phyloP scores from a whole-genome alignment of 2,113 vertebrate genomes.

The Gasterosteus nipponicus region DNA sequence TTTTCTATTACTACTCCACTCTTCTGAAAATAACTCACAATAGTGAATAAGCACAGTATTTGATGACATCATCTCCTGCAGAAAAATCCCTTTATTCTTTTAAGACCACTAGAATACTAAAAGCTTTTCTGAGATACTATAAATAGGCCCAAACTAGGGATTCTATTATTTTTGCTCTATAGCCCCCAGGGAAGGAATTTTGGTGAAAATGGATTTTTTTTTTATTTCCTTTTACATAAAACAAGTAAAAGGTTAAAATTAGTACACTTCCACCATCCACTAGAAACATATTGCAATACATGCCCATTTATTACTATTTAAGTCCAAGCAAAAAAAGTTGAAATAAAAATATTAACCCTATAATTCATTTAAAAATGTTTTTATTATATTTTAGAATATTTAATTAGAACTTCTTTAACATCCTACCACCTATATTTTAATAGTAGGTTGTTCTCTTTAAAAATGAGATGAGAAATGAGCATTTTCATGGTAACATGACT shows the following conservation, averaged over 20 bases:
- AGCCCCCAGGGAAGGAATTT: conserved; percentile 60
- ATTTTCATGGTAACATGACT: background rate
- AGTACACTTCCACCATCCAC: conserved; percentile 2
- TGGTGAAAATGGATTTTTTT: conserved; percentile 41
- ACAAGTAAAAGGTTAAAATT: conserved; percentile 34
- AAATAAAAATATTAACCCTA: background rate
- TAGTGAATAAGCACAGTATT: conserved; percentile 7
- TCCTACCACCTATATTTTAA: too few species aligned
- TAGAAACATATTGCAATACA: conserved; percentile 23
- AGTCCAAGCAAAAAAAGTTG: background rate
- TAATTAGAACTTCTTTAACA: background rate
- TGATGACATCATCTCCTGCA: conserved; percentile 43
- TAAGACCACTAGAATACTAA: conserved; percentile 46
- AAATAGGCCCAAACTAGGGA: conserved; percentile 57
- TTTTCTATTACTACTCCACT: conserved; percentile 20
- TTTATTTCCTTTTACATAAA: conserved; percentile 19
- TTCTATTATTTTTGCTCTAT: conserved; percentile 62
- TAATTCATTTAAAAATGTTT: background rate
- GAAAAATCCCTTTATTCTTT: conserved; percentile 60
- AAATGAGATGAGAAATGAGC: background rate
- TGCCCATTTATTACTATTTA: background rate
- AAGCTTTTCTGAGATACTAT: conserved; percentile 64
- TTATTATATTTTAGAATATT: background rate
- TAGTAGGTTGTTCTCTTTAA: background rate
- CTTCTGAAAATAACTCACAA: conserved; percentile 30